Base-by-base conservation (phyloP, 2,888 invertebrate genomes). In the Falcaria lacertinaria region DNA sequence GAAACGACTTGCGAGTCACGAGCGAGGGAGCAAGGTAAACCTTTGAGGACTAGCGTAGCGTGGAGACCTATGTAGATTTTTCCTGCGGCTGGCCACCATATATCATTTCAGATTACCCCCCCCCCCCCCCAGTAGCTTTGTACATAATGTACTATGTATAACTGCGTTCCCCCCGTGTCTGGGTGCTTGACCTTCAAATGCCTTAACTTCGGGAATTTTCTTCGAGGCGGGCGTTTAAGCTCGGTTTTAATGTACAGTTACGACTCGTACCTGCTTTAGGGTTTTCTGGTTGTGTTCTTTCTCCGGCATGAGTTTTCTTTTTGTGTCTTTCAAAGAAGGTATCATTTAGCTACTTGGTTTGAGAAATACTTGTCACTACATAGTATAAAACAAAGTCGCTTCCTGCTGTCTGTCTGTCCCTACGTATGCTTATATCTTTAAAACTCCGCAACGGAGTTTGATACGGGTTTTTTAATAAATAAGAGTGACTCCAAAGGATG, bases 161-260 rank as follows among this genome's bases (percentile, higher is more conserved):
- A 37, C 44, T 50, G 41, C 43, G 59, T 52, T 45, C 59, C 59
- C n/a, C 56, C 50, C 41, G 56, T 38, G 71, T 69, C 66, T 65
- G 63, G 68, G 66, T 67, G 54, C 52, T 56, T 71, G 72, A 69
- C 66, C 69, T 56, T 57, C 43, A 55, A 60, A 64, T 57, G 44
- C 42, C 45, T 49, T 45, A 54, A 50, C 55, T 57, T 53, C 44
- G 45, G 38, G 48, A 57, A 54, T 52, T 48, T 46, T 47, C 45
- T 50, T 44, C 41, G 48, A 47, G 47, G 38, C 42, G 15, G 13
- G 43, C 39, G 44, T 56, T 47, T 46, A 48, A 52, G 47, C 49
- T 42, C 45, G 48, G 48, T 48, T 48, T 56, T 48, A 52, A 52
- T 48, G 48, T 57, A 50, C 42, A 43, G 43, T 48, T 45, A 41